Conservation (phyloP, 35 echinoderm and acorn worm species). For the Apostichopus parvimensis region DNA sequence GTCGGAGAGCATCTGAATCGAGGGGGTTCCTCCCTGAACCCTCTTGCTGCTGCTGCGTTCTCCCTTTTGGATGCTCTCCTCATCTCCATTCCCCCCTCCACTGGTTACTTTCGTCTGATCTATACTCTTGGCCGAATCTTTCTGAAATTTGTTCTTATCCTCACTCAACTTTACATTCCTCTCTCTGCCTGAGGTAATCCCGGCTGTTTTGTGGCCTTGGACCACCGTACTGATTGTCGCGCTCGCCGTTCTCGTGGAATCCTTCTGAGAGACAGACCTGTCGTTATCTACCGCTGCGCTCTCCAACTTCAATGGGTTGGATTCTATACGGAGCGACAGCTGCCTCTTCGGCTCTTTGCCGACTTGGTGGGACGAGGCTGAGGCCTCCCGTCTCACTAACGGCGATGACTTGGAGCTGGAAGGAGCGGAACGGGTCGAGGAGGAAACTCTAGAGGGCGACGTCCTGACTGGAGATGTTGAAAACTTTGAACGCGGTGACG, state of each 20-base stretch:
- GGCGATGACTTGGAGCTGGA: constrained; percentile 32
- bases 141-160: neutral
- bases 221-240: neutral
- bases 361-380: neutral
- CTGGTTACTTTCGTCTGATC: neutral
- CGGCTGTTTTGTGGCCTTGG: neutral
- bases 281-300: neutral
- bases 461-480: constrained; percentile 25
- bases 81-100: neutral
- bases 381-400: neutral
- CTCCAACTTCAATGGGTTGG: neutral
- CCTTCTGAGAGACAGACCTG: neutral
- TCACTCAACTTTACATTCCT: neutral
- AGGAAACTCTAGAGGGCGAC: constrained; percentile 5
- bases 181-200: neutral
- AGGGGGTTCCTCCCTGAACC: neutral
- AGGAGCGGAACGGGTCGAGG: constrained; percentile 6
- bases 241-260: neutral
- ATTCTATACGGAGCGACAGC: neutral
- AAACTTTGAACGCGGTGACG: constrained; percentile 19
- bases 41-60: neutral
- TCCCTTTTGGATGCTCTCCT: neutral
- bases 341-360: neutral
- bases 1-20: neutral
- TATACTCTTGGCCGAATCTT: neutral